phyloP scores from a whole-genome alignment of 1,140 invertebrate species.

The Apis cerana region DNA sequence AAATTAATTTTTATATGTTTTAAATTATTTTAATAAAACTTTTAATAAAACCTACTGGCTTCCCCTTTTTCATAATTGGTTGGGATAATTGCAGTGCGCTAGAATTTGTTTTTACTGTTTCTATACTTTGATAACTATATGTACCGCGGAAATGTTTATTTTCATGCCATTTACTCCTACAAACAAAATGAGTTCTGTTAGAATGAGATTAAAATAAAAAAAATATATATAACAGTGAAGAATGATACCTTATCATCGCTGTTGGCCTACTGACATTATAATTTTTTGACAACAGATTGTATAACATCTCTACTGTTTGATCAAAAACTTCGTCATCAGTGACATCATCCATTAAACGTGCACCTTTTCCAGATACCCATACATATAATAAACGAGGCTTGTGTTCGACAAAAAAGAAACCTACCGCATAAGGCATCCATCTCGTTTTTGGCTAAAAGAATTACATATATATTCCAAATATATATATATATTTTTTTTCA shows the following conservation, averaged over 20 bases:
- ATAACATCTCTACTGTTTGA: constrained; percentile 75
- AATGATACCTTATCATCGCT: constrained; percentile 61
- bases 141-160: constrained; percentile 87
- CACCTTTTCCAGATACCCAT: constrained; percentile 82
- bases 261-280: constrained; percentile 80
- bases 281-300: constrained; percentile 75
- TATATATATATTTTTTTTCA: neutral
- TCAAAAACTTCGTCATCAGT: constrained; percentile 78
- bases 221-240: neutral
- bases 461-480: neutral
- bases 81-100: constrained; percentile 62
- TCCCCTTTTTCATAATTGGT: constrained; percentile 68
- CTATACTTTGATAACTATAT: constrained; percentile 86
- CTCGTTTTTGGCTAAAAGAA: constrained; percentile 50
- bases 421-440: constrained; percentile 84
- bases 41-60: constrained; percentile 64
- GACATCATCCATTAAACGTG: constrained; percentile 81
- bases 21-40: neutral
- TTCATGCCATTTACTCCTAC: constrained; percentile 85
- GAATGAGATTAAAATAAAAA: neutral
- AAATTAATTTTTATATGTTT: neutral
- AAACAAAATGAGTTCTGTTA: constrained; percentile 18
- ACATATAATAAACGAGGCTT: constrained; percentile 85
- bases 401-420: constrained; percentile 84
- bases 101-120: constrained; percentile 72